These are phyloP conservation scores for Eulemur macaco DNA, from an alignment of 2,113 vertebrate genomes.

Conservation along the genomic window DNA sequence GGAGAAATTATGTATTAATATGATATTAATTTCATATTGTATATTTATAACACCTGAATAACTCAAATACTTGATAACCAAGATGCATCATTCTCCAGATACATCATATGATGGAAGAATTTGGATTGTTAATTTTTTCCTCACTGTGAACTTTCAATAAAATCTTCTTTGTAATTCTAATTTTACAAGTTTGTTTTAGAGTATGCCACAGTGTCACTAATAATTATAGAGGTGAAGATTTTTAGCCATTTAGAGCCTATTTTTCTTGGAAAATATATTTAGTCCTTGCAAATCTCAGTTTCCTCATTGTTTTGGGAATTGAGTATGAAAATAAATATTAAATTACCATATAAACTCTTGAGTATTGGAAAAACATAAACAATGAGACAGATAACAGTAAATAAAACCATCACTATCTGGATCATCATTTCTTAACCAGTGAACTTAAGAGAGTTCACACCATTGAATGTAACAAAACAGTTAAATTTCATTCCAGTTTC, in stretches of 20 bases:
- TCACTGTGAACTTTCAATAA: background rate
- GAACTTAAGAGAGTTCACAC: background rate
- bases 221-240: background rate
- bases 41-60: background rate
- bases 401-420: background rate
- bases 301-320: background rate
- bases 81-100: background rate
- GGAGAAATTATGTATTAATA: background rate
- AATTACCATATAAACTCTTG: background rate
- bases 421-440: background rate
- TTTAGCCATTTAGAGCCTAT: background rate
- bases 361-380: background rate
- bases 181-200: background rate
- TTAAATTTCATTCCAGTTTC: background rate
- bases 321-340: background rate
- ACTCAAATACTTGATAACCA: background rate
- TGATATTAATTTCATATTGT: background rate
- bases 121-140: background rate
- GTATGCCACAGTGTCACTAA: background rate
- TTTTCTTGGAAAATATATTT: background rate
- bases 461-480: background rate
- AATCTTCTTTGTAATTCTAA: background rate
- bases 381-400: background rate
- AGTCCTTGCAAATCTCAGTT: background rate
- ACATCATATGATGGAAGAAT: background rate